Conservation (phyloP, 2,888 invertebrate species). For the Callosobruchus maculatus region DNA sequence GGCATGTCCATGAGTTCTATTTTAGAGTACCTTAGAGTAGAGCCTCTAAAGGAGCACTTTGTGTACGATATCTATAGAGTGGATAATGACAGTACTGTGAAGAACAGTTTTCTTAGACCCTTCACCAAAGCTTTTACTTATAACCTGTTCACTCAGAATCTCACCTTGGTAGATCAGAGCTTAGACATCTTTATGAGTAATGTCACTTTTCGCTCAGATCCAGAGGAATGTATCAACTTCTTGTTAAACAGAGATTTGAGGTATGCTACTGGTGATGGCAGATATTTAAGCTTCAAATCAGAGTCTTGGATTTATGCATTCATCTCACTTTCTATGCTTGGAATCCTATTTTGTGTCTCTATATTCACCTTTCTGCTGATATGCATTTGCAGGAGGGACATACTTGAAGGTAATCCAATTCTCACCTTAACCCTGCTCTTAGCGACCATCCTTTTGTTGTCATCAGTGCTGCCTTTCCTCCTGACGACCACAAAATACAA, state of each 20-base stretch:
- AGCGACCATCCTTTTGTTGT: conserved; percentile 51
- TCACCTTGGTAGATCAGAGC: conserved; percentile 29
- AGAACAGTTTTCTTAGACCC: conserved; percentile 29
- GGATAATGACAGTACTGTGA: conserved; percentile 19
- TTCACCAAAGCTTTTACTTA: conserved; percentile 37
- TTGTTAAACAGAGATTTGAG: conserved; percentile 10
- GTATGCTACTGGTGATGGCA: conserved; percentile 2
- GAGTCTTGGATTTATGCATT: conserved; percentile 61
- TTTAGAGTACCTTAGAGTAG: conserved; percentile 37
- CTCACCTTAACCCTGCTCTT: conserved; percentile 51
- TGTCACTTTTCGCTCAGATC: neutral
- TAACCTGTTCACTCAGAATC: conserved; percentile 39
- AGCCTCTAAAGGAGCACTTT: conserved; percentile 37
- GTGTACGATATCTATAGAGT: conserved; percentile 39
- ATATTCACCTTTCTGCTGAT: conserved; percentile 63
- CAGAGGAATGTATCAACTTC: conserved; percentile 14
- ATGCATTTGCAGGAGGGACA: conserved; percentile 60
- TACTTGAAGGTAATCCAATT: conserved; percentile 66
- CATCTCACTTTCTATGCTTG: conserved; percentile 63
- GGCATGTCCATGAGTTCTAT: conserved; percentile 18
- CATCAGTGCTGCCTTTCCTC: conserved; percentile 53
- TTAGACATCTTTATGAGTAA: conserved; percentile 17
- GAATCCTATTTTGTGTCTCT: conserved; percentile 61
- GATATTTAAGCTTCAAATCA: conserved; percentile 28
- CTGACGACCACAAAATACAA: conserved; percentile 40